These are phyloP conservation scores for Synanthedon formicaeformis DNA, from an alignment of 2,888 invertebrate genomes.

Conservation along the genomic window DNA sequence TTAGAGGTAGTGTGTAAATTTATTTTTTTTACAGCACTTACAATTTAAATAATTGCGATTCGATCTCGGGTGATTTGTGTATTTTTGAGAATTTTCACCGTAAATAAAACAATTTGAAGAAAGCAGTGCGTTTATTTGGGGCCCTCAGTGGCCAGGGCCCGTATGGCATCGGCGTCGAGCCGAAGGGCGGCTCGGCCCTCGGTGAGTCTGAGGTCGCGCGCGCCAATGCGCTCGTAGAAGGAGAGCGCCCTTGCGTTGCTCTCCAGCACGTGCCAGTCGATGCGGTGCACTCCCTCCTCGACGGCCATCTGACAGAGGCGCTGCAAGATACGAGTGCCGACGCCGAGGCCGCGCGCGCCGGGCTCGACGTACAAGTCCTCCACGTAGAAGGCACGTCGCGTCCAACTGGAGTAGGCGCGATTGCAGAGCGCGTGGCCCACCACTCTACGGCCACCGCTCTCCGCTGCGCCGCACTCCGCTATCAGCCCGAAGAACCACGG, in stretches of 20 bases:
- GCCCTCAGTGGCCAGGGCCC: constrained; percentile 14
- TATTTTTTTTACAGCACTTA: constrained; percentile 32
- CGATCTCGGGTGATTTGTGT: constrained; percentile 33
- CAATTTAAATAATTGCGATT: constrained; percentile 27
- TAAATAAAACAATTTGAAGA: constrained; percentile 28
- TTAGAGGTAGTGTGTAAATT: constrained; percentile 16
- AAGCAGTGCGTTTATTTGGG: constrained; percentile 5
- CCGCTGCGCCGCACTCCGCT: constrained; percentile 55
- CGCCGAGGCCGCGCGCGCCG: constrained; percentile 69
- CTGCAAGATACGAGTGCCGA: constrained; percentile 73
- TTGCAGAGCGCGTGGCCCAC: constrained; percentile 85
- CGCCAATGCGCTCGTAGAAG: constrained; percentile 82
- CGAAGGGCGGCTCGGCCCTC: constrained; percentile 51
- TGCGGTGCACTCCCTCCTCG: constrained; percentile 64
- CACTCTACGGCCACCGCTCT: constrained; percentile 26
- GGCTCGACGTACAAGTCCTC: constrained; percentile 88
- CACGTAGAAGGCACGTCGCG: constrained; percentile 82
- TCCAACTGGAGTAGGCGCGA: constrained; percentile 87
- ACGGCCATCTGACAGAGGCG: constrained; percentile 45
- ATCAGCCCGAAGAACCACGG: constrained; percentile 75
- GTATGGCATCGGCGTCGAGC: constrained; percentile 33
- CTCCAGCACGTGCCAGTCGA: constrained; percentile 82
- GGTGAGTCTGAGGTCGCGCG: constrained; percentile 41
- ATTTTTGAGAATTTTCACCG: constrained; percentile 45
- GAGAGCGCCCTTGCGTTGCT: constrained; percentile 81